Evolutionary conservation across 2,113 vertebrate species (phyloP).

Genomic region (Nyctereutes procyonoides): DNA sequence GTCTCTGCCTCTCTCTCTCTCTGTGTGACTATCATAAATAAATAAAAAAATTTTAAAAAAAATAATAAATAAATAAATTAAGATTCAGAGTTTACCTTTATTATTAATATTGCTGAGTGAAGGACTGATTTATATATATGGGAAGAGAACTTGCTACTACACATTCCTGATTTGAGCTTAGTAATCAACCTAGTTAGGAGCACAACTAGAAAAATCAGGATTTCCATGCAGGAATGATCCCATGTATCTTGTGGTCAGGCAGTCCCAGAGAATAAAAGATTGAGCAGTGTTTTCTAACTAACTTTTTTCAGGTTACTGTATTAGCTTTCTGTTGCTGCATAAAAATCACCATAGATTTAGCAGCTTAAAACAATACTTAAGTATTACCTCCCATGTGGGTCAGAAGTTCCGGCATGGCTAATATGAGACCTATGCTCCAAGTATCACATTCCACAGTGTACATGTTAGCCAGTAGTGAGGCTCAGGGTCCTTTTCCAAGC

Average conservation of each 20-base stretch:
- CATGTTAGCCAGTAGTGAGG: background rate
- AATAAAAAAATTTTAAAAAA: too few relatives aligned
- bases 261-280: background rate
- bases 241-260: background rate
- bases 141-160: background rate
- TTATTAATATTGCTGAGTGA: background rate
- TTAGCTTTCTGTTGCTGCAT: background rate
- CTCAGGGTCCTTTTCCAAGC: background rate
- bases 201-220: background rate
- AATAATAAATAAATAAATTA: conserved; percentile 4
- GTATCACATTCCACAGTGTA: background rate
- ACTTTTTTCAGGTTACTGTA: background rate
- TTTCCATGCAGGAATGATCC: background rate
- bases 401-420: background rate
- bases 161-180: background rate
- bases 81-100: background rate
- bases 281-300: background rate
- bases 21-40: too few relatives aligned
- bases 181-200: background rate
- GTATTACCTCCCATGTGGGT: background rate
- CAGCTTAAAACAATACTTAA: background rate
- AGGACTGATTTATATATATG: background rate
- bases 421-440: background rate
- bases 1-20: too few relatives aligned
- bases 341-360: background rate